These are phyloP conservation scores for Grapholita molesta DNA, from an alignment of 1,140 invertebrate genomes.

Conservation along the genomic window DNA sequence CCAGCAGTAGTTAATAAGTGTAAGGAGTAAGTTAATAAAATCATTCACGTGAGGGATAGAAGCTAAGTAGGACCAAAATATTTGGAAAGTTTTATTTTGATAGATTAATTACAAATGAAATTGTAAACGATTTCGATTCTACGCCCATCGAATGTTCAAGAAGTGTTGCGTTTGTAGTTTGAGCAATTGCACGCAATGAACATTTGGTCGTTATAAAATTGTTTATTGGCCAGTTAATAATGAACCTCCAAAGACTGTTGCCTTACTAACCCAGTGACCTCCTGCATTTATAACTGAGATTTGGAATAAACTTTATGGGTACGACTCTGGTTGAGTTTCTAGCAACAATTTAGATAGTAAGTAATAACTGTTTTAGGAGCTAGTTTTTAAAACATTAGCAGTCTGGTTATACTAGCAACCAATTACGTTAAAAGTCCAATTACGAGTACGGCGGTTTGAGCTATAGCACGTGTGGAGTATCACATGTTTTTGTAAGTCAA, in stretches of 20 bases:
- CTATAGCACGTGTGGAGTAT: background rate
- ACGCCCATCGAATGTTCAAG: conserved; percentile 19
- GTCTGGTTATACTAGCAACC: conserved; percentile 7
- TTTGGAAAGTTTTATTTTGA: background rate
- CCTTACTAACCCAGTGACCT: conserved; percentile 33
- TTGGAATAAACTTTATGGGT: conserved; percentile 5
- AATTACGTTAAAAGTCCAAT: conserved; percentile 8
- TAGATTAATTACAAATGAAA: background rate
- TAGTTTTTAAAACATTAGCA: conserved; percentile 6
- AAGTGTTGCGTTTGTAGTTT: conserved; percentile 12
- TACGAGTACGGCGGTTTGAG: background rate
- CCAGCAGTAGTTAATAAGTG: background rate
- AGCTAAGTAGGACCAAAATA: background rate
- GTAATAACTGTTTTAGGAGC: conserved; percentile 9
- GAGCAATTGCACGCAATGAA: background rate
- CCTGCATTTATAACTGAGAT: conserved; percentile 18
- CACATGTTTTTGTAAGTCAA: background rate
- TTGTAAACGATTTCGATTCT: background rate
- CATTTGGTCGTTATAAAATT: conserved; percentile 6
- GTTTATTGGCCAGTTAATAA: conserved; percentile 1
- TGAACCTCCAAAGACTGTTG: conserved; percentile 19
- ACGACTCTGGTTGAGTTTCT: background rate
- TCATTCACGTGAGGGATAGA: background rate
- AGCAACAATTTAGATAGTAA: background rate
- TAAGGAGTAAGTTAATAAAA: background rate